Conservation (phyloP, 2,113 vertebrate genomes). For the Paedocypris sp. region DNA sequence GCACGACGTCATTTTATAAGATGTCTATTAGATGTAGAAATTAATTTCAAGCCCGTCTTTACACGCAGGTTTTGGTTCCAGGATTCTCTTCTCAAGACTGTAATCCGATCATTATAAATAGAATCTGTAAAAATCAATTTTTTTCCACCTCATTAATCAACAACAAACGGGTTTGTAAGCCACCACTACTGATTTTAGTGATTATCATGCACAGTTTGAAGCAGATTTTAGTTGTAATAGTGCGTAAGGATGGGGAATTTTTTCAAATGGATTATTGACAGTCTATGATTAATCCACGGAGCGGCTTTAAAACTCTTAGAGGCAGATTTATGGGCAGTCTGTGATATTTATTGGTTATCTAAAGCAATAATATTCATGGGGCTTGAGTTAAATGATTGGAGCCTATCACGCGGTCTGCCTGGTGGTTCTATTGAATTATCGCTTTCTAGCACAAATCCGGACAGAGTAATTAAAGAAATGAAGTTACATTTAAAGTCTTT, state of each 20-base stretch:
- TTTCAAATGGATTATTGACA: conserved; percentile 19
- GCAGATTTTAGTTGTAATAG: conserved; percentile 12
- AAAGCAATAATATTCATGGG: not conserved
- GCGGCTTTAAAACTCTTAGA: conserved; percentile 8
- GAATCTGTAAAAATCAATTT: conserved; percentile 21
- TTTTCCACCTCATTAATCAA: conserved; percentile 30
- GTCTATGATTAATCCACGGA: conserved; percentile 4
- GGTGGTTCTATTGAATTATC: too few relatives aligned
- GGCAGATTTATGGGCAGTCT: conserved; percentile 20
- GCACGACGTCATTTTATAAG: too few relatives aligned
- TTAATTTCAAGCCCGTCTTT: too few relatives aligned
- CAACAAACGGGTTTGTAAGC: conserved; percentile 3
- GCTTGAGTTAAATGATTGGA: conserved; percentile 4
- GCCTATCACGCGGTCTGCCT: not conserved
- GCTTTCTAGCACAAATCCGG: too few relatives aligned
- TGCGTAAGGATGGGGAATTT: conserved; percentile 19
- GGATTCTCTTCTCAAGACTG: conserved; percentile 6
- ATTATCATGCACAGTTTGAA: conserved; percentile 5
- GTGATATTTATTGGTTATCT: not conserved
- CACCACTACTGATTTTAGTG: not conserved
- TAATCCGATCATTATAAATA: conserved; percentile 22
- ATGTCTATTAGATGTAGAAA: too few relatives aligned
- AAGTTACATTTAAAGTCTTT: too few relatives aligned
- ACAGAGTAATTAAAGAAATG: too few relatives aligned
- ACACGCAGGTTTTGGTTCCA: too few relatives aligned